Percentiles rank a stretch among this genome's conserved stretches.
These are phyloP conservation scores for Odontamblyopus lacepedii DNA, from an alignment of 2,797 vertebrate genomes.

Conservation along the genomic window DNA sequence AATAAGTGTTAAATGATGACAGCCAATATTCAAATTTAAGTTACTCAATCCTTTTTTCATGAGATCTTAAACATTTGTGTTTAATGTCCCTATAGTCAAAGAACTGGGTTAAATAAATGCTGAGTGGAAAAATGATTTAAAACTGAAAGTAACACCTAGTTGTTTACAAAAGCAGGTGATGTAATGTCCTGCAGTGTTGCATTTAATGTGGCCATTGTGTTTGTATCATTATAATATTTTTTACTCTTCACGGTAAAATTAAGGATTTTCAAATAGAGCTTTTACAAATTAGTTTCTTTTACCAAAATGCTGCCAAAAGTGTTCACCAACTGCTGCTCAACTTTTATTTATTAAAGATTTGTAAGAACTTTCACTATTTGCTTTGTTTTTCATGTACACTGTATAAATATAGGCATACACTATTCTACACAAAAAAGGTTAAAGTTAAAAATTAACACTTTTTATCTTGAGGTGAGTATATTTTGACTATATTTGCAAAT, in stretches of 20 bases:
- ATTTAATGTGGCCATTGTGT: not conserved
- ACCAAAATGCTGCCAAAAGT: not conserved
- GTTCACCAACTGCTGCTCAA: not conserved
- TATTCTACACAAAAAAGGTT: too few relatives aligned
- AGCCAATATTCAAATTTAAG: not conserved
- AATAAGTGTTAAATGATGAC: not conserved
- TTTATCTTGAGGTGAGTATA: too few relatives aligned
- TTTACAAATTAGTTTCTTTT: not conserved
- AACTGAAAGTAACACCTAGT: not conserved
- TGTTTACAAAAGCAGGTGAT: not conserved
- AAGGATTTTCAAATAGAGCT: not conserved
- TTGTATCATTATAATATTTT: not conserved
- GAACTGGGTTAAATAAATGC: not conserved
- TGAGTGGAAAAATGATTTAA: not conserved
- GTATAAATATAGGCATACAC: too few relatives aligned
- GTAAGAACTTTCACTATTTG: not conserved
- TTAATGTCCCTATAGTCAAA: too few relatives aligned
- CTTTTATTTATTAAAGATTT: slow-evolving; percentile 3
- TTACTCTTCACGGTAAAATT: not conserved
- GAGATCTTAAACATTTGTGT: too few relatives aligned
- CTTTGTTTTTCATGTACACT: not conserved
- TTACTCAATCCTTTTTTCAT: too few relatives aligned
- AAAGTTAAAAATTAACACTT: too few relatives aligned
- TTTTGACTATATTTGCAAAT: too few relatives aligned
- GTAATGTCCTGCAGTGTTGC: too few relatives aligned